Evolutionary conservation across 2,888 invertebrate species (phyloP).

Genomic region (Andrena praecox): DNA sequence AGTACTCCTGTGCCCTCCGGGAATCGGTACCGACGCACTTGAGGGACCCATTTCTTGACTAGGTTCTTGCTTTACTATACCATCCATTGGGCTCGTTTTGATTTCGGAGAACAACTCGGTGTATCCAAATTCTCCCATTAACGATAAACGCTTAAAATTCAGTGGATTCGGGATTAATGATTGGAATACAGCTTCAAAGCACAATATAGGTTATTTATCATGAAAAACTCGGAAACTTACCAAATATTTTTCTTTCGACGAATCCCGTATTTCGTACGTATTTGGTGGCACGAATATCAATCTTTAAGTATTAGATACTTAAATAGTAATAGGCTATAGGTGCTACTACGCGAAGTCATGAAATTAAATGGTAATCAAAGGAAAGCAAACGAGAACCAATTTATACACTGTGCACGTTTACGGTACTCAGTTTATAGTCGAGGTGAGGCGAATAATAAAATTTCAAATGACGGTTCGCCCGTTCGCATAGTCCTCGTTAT

Average conservation of each 20-base stretch:
- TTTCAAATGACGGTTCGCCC: slow-evolving; percentile 12
- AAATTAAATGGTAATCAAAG: not conserved
- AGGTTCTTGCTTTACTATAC: slow-evolving; percentile 79
- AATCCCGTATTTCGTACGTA: not conserved
- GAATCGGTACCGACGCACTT: slow-evolving; percentile 83
- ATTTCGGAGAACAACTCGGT: slow-evolving; percentile 75
- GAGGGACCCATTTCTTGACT: slow-evolving; percentile 79
- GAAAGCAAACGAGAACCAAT: slow-evolving; percentile 8
- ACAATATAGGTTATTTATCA: not conserved
- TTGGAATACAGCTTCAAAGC: not conserved
- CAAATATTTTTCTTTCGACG: not conserved
- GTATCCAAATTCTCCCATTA: slow-evolving; percentile 79
- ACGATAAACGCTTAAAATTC: slow-evolving; percentile 16
- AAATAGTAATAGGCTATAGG: slow-evolving; percentile 15
- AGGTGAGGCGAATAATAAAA: slow-evolving; percentile 17
- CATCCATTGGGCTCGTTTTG: slow-evolving; percentile 74
- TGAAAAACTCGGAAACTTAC: slow-evolving; percentile 10
- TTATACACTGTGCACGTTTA: slow-evolving; percentile 5
- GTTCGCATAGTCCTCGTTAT: slow-evolving; percentile 41
- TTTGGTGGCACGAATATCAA: not conserved
- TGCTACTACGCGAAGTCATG: not conserved
- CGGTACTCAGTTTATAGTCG: slow-evolving; percentile 12
- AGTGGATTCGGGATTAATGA: slow-evolving; percentile 1
- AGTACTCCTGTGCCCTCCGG: slow-evolving; percentile 80
- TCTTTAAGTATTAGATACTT: not conserved